Conservation (phyloP, 2,797 vertebrate genomes). For the Scolopax bukidnonensis region DNA sequence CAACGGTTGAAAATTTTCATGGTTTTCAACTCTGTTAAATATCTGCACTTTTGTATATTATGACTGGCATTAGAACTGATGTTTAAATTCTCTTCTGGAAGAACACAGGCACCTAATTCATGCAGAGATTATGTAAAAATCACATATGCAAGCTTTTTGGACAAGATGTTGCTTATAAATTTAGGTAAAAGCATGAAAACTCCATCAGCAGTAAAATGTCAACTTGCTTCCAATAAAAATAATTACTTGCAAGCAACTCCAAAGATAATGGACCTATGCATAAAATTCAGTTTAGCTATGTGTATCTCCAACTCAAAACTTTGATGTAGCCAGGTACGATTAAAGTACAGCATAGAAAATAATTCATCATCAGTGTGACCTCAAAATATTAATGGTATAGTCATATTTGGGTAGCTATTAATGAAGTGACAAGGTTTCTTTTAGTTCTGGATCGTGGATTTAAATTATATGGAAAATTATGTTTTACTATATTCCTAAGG, state of each 20-base stretch:
- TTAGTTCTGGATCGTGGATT: background rate
- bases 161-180: constrained; percentile 44
- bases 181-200: constrained; percentile 36
- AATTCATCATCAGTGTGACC: background rate
- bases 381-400: background rate
- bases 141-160: constrained; percentile 43
- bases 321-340: background rate
- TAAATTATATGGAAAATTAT: background rate
- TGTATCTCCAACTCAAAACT: background rate
- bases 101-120: constrained; percentile 10
- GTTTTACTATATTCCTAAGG: background rate
- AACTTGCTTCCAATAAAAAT: constrained; percentile 13
- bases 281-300: background rate
- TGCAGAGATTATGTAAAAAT: constrained; percentile 37
- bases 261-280: background rate
- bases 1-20: background rate
- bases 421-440: background rate
- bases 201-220: background rate
- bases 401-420: background rate
- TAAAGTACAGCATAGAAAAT: background rate
- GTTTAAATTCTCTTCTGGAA: constrained; percentile 24
- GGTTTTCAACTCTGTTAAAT: constrained; percentile 28
- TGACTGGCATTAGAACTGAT: background rate
- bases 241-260: background rate
- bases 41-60: background rate